These are phyloP conservation scores for Megalopta genalis DNA, from an alignment of 1,140 invertebrate species.

Conservation along the genomic window DNA sequence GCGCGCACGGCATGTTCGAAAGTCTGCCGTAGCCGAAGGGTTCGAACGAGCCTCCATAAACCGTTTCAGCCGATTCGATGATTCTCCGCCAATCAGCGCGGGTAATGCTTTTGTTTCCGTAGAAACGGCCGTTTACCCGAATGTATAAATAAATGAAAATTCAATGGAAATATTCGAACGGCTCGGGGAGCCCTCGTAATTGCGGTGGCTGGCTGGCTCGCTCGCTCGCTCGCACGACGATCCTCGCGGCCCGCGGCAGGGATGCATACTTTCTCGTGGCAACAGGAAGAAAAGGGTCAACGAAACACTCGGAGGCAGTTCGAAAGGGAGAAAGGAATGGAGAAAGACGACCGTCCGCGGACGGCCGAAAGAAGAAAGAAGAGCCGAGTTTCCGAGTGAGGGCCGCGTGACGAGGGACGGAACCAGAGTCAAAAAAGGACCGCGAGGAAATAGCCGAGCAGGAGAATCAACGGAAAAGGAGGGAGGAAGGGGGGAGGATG, in stretches of 20 bases:
- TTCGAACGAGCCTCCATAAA: too few species aligned
- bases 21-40: too few species aligned
- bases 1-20: too few species aligned
- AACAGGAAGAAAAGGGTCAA: conserved; percentile 19
- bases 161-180: too few species aligned
- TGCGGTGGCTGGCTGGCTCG: not conserved
- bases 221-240: not conserved
- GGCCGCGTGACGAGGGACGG: conserved; percentile 26
- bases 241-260: not conserved
- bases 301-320: conserved; percentile 3
- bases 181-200: not conserved
- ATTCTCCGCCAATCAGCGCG: too few species aligned
- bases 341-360: conserved; percentile 1
- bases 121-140: too few species aligned
- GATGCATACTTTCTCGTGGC: conserved; percentile 37
- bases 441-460: conserved; percentile 4
- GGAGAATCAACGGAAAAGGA: conserved; percentile 20
- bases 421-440: conserved; percentile 39
- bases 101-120: too few species aligned
- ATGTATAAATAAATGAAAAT: too few species aligned
- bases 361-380: conserved; percentile 32
- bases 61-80: too few species aligned
- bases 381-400: conserved; percentile 43
- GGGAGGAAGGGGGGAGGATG: conserved; percentile 37
- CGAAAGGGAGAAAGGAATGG: conserved; percentile 39